phyloP scores from a whole-genome alignment of 1,140 invertebrate species.

The Drosophila jambulina region DNA sequence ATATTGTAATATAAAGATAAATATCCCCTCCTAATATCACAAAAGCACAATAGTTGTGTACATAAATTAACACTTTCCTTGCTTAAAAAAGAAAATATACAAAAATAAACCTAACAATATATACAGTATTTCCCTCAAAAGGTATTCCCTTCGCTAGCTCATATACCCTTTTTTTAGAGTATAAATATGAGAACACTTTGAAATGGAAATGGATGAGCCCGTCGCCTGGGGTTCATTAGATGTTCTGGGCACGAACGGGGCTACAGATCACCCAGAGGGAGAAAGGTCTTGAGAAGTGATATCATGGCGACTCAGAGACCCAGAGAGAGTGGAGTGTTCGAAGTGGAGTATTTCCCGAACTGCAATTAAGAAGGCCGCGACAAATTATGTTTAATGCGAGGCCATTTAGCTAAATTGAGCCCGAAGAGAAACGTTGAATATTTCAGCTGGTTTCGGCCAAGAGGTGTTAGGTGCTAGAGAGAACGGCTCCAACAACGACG shows the following conservation, averaged over 20 bases:
- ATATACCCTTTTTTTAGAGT: constrained; percentile 9
- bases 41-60: not conserved
- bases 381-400: constrained; percentile 60
- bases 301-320: constrained; percentile 22
- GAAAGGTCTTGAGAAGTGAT: constrained; percentile 33
- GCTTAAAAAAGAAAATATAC: not conserved
- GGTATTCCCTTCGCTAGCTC: not conserved
- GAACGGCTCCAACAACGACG: constrained; percentile 55
- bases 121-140: not conserved
- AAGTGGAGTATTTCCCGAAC: constrained; percentile 25
- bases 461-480: constrained; percentile 36
- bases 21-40: no score
- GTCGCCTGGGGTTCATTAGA: constrained; percentile 54
- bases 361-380: constrained; percentile 55
- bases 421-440: constrained; percentile 33
- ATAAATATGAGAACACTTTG: constrained; percentile 31
- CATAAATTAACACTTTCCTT: not conserved
- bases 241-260: constrained; percentile 51
- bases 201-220: constrained; percentile 45
- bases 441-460: constrained; percentile 41
- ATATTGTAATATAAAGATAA: no score
- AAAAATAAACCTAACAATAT: no score
- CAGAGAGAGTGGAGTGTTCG: constrained; percentile 7
- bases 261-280: constrained; percentile 38
- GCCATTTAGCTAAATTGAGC: constrained; percentile 58